Percentiles rank a stretch among this genome's conserved stretches.
These are phyloP conservation scores for Tachysurus vachellii DNA, from an alignment of 2,113 vertebrate species.

Conservation along the genomic window DNA sequence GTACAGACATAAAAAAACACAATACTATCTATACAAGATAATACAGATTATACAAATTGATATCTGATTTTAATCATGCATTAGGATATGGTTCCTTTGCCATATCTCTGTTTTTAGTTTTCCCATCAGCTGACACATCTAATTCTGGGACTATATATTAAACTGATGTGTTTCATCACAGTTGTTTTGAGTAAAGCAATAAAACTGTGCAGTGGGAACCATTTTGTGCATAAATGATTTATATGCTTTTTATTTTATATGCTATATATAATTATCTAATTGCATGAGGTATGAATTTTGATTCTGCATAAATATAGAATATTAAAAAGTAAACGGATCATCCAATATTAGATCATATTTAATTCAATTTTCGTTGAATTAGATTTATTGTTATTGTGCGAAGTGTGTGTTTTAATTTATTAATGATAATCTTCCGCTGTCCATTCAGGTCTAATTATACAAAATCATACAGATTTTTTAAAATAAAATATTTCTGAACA, in stretches of 20 bases:
- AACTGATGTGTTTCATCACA: not conserved
- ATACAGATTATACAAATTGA: too few relatives aligned
- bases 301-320: not conserved
- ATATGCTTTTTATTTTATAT: not conserved
- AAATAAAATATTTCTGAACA: too few relatives aligned
- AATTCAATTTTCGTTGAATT: too few relatives aligned
- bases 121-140: not conserved
- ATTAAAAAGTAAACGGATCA: not conserved
- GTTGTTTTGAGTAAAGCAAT: not conserved
- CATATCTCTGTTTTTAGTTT: not conserved
- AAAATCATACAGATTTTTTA: too few relatives aligned
- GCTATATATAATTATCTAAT: not conserved
- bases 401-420: not conserved
- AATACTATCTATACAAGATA: too few relatives aligned
- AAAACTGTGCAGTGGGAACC: not conserved
- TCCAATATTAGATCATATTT: too few relatives aligned
- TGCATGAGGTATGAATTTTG: not conserved
- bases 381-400: too few relatives aligned
- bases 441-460: too few relatives aligned
- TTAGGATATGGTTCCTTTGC: not conserved
- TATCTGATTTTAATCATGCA: too few relatives aligned
- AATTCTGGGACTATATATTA: not conserved
- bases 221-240: not conserved
- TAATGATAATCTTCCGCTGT: not conserved
- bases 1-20: too few relatives aligned